A percentile compares a stretch with the other conserved stretches of the same genome.
Conservation (phyloP, 2,113 vertebrate species). For the crab-eating macaque (Macaca fascicularis) region DNA sequence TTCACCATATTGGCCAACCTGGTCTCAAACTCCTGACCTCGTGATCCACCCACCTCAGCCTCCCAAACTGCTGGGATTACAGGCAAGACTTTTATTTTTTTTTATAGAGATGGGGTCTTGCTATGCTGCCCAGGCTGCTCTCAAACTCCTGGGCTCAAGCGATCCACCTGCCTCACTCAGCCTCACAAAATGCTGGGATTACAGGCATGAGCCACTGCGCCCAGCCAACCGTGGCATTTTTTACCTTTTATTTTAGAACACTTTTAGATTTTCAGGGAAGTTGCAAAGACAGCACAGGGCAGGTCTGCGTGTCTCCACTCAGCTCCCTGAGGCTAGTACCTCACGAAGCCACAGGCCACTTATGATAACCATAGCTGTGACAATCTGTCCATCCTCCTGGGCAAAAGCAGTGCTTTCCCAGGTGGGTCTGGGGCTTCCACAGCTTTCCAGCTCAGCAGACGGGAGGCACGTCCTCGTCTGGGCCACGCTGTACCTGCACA, state of each 20-base stretch:
- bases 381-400: no score
- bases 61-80: no score
- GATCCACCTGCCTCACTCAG: no score
- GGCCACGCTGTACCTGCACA: neutral
- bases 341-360: neutral
- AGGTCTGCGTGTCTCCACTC: neutral
- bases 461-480: constrained; percentile 18
- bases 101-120: no score
- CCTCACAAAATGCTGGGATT: no score
- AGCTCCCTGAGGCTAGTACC: neutral
- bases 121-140: no score
- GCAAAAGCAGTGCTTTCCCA: neutral
- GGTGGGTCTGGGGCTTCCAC: neutral
- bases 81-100: no score
- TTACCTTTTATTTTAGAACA: neutral
- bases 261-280: neutral
- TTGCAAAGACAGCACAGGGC: neutral
- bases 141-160: no score
- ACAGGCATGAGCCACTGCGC: no score
- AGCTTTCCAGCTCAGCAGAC: constrained; percentile 57
- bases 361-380: neutral
- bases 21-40: no score
- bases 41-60: no score
- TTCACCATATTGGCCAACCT: no score
- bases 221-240: neutral